Evolutionary conservation across 2,113 vertebrate species (phyloP), one percentile per base, ranked within the genome.

Genomic region (Vombatus ursinus): DNA sequence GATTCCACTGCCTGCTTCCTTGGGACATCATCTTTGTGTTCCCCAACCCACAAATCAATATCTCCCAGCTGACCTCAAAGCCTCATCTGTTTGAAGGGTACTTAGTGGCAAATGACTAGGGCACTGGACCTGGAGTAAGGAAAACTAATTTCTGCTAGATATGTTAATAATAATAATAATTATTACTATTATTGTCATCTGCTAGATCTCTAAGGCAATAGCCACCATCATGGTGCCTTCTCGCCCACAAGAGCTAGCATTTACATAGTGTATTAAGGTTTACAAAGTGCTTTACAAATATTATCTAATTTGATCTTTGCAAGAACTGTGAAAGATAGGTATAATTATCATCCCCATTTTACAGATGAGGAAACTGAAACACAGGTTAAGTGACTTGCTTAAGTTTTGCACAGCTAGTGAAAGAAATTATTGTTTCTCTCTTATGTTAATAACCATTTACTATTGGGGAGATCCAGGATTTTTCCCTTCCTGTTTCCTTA

Each of bases 11-110:
- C 91, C 84, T 97, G 96, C 68, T 95, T 90, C 48, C 92, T 22
- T 25, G 5, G 92, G 52, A 94, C 54, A 97, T 92, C 96, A 95
- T 97, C 96, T 95, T 48, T 24, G 3, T 92, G 57, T 96, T 96
- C 84, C 96, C 94, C 96, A 96, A 93, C 90, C 47, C 49, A 48
- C 12, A 95, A 96, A 31, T 94, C 90, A 94, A 44, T 8, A 49
- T 90, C 61, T 96, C 89, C 10, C 2, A 3, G 91, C 94, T 49
- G 90, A 94, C 84, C 90, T 77, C 28, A 95, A 97, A 92, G 91
- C 28, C 52, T 94, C 44, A 91, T 68, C 90, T 61, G 49, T 53
- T 84, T 44, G 3, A 2, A 84, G 16, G 68, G 19, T 23, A 5
- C 16, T 84, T 84, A 84, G 68, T 22, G 31, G 37, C 16, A 44